Evolutionary conservation across 2,797 vertebrate species (phyloP), one percentile per base, ranked within the genome.

Genomic region (Chelonia mydas): DNA sequence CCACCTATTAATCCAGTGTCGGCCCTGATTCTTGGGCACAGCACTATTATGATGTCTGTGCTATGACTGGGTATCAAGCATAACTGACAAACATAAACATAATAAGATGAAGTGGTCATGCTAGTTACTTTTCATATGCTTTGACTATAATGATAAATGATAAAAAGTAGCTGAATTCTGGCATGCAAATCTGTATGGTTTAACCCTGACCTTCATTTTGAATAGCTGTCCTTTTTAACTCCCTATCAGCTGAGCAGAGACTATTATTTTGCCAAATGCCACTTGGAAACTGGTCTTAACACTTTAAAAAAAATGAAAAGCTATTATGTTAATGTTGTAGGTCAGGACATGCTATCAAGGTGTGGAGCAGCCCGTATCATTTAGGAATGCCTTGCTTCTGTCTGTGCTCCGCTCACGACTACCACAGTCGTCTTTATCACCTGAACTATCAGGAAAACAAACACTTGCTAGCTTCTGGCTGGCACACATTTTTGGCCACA

Each of bases 391-490:
- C 78, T 78, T 95, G 65, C 33, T 87, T 95, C 83, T 95, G 8
- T 93, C 68, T 85, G 86, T 94, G 79, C 79, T 3, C 87, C 94
- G 78, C 16, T 88, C 28, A 84, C 82, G 3, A 3, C 72, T 94
- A 8, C 57, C 89, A 9, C 78, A 89, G 84, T 74, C 80, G 28
- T 45, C 65, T 21, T 92, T 96, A 89, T 92, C 86, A 94, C 74
- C 83, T 87, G 88, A 96, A 96, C 93, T 93, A 91, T n/a, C 3
- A 87, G 77, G 89, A 86, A 96, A 84, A 84, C 76, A 96, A 95
- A 79, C 50, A 45, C 80, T 59, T 87, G 81, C 72, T 90, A 83
- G 41, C 80, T 97, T 97, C 84, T 1, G 45, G 91, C 86, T 91
- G 92, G 95, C 87, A 17, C 61, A 96, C 68, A 95, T 50, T 65